Evolutionary conservation across 2,113 vertebrate genomes (phyloP), one percentile per base, ranked within the genome.

Genomic region (Mungos mungo): DNA sequence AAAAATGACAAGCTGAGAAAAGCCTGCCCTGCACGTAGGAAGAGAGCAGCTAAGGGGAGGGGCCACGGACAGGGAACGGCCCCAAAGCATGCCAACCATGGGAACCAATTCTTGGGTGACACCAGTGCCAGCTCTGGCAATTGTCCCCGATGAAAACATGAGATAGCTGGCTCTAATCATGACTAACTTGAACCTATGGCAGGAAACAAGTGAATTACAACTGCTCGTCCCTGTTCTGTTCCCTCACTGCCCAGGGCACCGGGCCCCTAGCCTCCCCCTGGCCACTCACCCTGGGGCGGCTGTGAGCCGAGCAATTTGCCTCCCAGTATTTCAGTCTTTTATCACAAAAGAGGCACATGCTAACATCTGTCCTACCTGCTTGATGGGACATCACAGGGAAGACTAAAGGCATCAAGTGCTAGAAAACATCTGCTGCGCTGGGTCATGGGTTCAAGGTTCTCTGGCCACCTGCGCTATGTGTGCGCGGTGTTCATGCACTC

Each of bases 401-500:
- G 77, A 41, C 5, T 23, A 31, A 74, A 45, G n/a, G 15, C 60
- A 38, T 8, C 0, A 1, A 41, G n/a, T 2, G 19, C 52, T 25
- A 38, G 76, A 63, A 5, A 27, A 35, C 1, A 0, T 12, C 57
- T 50, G 9, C 1, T 23, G 21, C 3, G 4, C 0, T 0, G 63
- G 60, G 47, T 35, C 50, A 6, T 2, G 25, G 35, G 41, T 54
- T 27, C 60, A 21, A 0, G 4, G 83, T 63, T 25, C 13, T 16
- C 6, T 2, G 38, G 71, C 83, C 12, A 8, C 16, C 54, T 19
- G 12, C 0, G 35, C 19, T 12, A 10, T 12, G 33, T 4, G 38
- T 76, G 69, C 15, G 27, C 7, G 0, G 47, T 0, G 16, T 45
- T 16, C 4, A 0, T 4, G 25, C 0, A 0, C 69, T 63, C 77